Evolutionary conservation across 2,113 vertebrate genomes (phyloP), one percentile per base, ranked within the genome.

Genomic region (Machaerirhynchus nigripectus): DNA sequence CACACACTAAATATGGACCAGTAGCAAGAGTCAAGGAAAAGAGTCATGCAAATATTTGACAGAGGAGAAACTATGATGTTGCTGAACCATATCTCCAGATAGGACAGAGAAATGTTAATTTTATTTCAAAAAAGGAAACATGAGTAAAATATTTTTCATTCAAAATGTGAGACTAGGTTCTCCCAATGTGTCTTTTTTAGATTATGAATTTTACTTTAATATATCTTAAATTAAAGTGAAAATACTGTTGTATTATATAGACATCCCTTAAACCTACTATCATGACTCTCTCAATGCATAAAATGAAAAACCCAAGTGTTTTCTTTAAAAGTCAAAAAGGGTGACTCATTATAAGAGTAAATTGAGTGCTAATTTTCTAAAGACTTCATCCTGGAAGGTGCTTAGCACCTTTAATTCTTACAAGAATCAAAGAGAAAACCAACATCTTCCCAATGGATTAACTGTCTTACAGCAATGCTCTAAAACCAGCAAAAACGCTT

Each of bases 401-500:
- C 22, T 87, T 69, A 94, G 33, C 33, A 81, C 40, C 23, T 89
- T 59, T 39, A 77, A 44, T 86, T 88, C 76, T 75, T 86, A 70
- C 60, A 19, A 63, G 6, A 35, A 64, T 71, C 22, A 68, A 92
- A 84, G 27, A 94, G 44, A 84, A 93, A 87, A 40, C 47, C 19
- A 84, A 67, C 35, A 76, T 46, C 44, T 85, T 91, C 84, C 78
- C 46, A 77, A 47, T 13, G 40, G 76, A 90, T 52, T 86, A 79
- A 82, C 23, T 85, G 40, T 57, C 20, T 65, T 49, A 53, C 7
- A 46, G 11, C n/a, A 65, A 37, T 65, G 15, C 40, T 46, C 75
- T 83, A 80, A 92, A 94, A 67, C 28, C 49, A 63, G 26, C 18
- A 89, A 78, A 97, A 96, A 63, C 46, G 47, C 27, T 91, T 90